phyloP scores from a whole-genome alignment of 2,113 vertebrate species.

The Cyphomyrus plagiostoma region DNA sequence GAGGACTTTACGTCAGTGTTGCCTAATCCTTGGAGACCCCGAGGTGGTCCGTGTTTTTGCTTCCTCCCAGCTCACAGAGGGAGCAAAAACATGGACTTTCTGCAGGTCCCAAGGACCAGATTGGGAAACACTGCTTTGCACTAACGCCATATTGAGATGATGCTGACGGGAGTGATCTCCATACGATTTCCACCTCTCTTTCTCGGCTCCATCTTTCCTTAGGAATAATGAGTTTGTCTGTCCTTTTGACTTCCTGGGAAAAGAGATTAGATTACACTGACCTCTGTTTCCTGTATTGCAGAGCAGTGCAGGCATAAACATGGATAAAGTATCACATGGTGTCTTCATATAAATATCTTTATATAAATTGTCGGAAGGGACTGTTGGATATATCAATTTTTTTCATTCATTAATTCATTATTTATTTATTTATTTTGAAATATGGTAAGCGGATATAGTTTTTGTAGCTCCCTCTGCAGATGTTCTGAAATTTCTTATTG shows the following conservation, averaged over 20 bases:
- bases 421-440: background rate
- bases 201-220: background rate
- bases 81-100: background rate
- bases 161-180: background rate
- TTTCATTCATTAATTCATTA: too few species aligned
- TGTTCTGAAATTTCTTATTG: background rate
- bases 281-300: background rate
- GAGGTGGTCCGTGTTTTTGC: background rate
- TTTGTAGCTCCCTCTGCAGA: background rate
- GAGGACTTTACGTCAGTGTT: background rate
- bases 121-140: background rate
- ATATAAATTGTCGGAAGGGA: background rate
- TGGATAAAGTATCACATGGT: background rate
- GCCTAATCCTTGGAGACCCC: background rate
- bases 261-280: background rate
- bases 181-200: background rate
- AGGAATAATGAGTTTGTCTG: background rate
- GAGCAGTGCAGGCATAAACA: background rate
- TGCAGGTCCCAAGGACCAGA: background rate
- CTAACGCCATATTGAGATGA: background rate
- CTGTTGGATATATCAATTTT: background rate
- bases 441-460: background rate
- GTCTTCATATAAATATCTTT: background rate
- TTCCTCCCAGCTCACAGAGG: background rate
- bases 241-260: constrained; percentile 18